Percentiles rank a stretch among this genome's conserved stretches.
These are phyloP conservation scores for Lymantria dispar DNA, from an alignment of 2,888 invertebrate genomes.

Conservation along the genomic window DNA sequence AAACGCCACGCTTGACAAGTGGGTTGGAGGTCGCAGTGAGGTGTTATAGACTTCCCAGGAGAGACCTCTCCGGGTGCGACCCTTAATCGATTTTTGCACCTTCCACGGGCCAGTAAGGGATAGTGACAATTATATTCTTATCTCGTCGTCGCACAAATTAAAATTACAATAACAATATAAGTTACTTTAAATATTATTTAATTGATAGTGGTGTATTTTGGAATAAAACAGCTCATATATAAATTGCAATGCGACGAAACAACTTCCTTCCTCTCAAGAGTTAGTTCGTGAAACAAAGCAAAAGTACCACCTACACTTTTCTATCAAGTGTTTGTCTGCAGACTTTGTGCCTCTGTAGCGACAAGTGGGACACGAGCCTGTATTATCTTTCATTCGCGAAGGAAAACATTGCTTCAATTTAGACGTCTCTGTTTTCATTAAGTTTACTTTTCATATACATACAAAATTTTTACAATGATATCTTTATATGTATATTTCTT, in stretches of 20 bases:
- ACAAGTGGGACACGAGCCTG: constrained; percentile 29
- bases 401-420: constrained; percentile 4
- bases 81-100: too few species aligned
- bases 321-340: constrained; percentile 37
- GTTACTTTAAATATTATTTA: not conserved
- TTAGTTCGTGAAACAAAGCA: constrained; percentile 36
- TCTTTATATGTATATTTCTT: too few species aligned
- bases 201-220: constrained; percentile 5
- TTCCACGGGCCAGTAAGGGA: too few species aligned
- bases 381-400: constrained; percentile 9
- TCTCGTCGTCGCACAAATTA: too few species aligned
- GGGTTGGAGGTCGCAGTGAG: too few species aligned
- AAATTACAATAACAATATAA: not conserved
- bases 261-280: constrained; percentile 34
- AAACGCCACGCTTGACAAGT: too few species aligned
- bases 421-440: not conserved
- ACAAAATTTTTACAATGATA: not conserved
- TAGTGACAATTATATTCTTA: too few species aligned
- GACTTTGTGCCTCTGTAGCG: constrained; percentile 32
- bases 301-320: constrained; percentile 36
- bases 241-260: constrained; percentile 26
- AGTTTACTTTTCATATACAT: not conserved
- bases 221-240: constrained; percentile 25
- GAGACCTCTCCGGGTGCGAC: too few species aligned
- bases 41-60: too few species aligned